phyloP scores from a whole-genome alignment of 2,113 vertebrate species.

The Morone saxatilis region DNA sequence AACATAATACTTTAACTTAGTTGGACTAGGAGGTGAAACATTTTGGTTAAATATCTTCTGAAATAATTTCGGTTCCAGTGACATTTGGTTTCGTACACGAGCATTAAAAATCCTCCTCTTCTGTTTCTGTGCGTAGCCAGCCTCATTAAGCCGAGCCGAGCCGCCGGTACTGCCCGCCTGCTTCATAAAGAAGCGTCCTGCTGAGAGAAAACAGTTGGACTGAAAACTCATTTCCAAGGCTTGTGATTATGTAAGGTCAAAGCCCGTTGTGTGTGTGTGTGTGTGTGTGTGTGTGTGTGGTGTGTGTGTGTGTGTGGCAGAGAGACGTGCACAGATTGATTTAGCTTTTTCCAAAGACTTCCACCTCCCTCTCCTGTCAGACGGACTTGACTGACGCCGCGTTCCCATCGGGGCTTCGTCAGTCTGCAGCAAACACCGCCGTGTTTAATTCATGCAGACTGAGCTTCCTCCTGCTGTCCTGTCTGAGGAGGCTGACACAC shows the following conservation, averaged over 20 bases:
- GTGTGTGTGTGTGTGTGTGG: too few species aligned
- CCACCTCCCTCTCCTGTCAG: neutral
- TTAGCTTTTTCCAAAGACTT: neutral
- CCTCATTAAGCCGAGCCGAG: conserved; percentile 8
- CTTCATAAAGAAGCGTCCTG: neutral
- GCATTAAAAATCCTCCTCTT: neutral
- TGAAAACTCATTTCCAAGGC: conserved; percentile 4
- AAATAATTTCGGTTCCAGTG: neutral
- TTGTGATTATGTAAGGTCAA: conserved; percentile 15
- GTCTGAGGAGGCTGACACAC: conserved; percentile 32
- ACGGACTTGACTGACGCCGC: neutral
- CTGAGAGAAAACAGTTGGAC: conserved; percentile 18
- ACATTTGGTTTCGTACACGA: neutral
- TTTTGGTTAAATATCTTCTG: neutral
- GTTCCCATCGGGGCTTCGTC: conserved; percentile 4
- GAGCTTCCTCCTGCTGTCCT: conserved; percentile 20
- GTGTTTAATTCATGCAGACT: conserved; percentile 45
- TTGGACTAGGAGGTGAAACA: neutral
- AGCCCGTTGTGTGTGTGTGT: neutral
- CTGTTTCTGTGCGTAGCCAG: neutral
- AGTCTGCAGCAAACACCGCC: conserved; percentile 11
- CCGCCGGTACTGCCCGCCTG: neutral
- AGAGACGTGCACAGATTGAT: neutral
- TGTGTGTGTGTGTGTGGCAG: neutral
- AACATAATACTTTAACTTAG: neutral